Evolutionary conservation across 2,797 vertebrate genomes (phyloP).

Genomic region (Spizella passerina): DNA sequence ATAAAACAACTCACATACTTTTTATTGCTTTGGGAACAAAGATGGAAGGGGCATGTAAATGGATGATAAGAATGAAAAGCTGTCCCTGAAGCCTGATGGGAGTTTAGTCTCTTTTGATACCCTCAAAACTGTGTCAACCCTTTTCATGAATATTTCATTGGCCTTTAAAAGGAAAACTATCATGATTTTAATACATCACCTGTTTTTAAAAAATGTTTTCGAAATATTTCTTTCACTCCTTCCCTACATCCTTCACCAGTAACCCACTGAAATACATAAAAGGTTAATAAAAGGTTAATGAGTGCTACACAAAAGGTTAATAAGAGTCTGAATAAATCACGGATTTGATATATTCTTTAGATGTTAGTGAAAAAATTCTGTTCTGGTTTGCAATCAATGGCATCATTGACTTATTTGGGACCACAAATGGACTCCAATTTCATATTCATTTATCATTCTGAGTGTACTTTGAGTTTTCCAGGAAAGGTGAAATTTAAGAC

Average conservation of each 20-base stretch:
- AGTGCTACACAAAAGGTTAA: neutral
- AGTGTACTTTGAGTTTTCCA: neutral
- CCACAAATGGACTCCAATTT: neutral
- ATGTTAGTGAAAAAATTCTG: neutral
- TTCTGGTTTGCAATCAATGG: neutral
- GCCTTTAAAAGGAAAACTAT: neutral
- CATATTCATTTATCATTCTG: neutral
- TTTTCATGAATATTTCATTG: conserved; percentile 13
- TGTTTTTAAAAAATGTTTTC: neutral
- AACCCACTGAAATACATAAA: neutral
- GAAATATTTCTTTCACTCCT: neutral
- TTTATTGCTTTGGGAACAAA: neutral
- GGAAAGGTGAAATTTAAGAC: neutral
- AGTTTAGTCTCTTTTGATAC: neutral
- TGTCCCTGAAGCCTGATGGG: neutral
- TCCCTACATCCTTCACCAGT: neutral
- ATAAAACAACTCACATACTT: neutral
- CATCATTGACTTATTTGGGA: neutral
- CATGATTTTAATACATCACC: neutral
- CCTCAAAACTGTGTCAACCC: neutral
- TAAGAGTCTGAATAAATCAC: neutral
- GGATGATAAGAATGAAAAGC: neutral
- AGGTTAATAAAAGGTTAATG: neutral
- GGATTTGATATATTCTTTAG: neutral
- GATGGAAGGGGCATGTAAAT: neutral